Percentiles rank a stretch among this genome's conserved stretches.
phyloP scores from a whole-genome alignment of 2,797 vertebrate species.

The Gila robusta region DNA sequence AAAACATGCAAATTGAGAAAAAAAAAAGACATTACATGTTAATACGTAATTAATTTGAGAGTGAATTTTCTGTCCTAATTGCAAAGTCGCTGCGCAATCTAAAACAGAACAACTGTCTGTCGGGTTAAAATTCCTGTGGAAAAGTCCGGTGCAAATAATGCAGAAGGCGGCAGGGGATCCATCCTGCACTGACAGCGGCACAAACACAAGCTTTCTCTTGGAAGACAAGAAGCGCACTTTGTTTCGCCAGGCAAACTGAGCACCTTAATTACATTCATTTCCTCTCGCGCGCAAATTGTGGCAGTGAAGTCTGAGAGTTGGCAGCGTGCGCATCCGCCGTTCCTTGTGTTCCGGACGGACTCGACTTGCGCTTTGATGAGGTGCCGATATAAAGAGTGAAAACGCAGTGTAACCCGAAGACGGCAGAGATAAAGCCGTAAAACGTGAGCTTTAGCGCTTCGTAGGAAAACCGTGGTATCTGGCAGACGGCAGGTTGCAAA shows the following conservation, averaged over 20 bases:
- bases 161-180: constrained; percentile 59
- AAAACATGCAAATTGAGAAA: background rate
- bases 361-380: constrained; percentile 36
- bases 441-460: constrained; percentile 9
- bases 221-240: constrained; percentile 56
- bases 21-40: background rate
- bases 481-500: constrained; percentile 33
- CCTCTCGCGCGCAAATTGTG: constrained; percentile 57
- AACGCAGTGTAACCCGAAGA: constrained; percentile 16
- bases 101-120: constrained; percentile 32
- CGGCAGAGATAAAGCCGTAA: constrained; percentile 35
- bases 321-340: constrained; percentile 18
- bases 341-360: background rate
- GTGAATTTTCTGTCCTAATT: background rate
- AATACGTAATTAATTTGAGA: background rate
- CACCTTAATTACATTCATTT: constrained; percentile 68
- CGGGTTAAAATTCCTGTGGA: constrained; percentile 13
- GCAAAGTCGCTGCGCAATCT: background rate
- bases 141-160: constrained; percentile 50
- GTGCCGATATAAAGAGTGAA: constrained; percentile 37
- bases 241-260: constrained; percentile 58
- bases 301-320: constrained; percentile 39
- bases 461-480: constrained; percentile 6
- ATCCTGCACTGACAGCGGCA: constrained; percentile 58
- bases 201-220: constrained; percentile 60